Percentiles rank a stretch among this genome's conserved stretches.
These are phyloP conservation scores for Paralichthys olivaceus DNA, from an alignment of 2,113 vertebrate species.

Conservation along the genomic window DNA sequence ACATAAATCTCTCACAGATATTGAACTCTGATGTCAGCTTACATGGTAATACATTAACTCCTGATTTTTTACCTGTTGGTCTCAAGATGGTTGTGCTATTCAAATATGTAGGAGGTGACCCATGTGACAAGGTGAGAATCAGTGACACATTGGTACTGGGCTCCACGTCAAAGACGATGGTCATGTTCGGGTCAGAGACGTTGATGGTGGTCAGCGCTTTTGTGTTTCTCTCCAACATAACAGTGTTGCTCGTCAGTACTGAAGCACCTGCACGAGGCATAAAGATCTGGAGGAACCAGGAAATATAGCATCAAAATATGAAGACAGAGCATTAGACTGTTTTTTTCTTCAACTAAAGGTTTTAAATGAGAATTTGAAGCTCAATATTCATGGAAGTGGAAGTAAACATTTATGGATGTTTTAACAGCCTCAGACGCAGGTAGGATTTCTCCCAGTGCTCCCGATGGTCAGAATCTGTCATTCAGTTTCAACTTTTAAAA, in stretches of 20 bases:
- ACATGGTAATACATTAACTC: neutral
- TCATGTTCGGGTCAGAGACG: constrained; percentile 63
- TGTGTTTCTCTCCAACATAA: constrained; percentile 44
- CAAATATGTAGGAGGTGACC: constrained; percentile 20
- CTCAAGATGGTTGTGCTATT: constrained; percentile 46
- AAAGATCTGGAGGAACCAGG: constrained; percentile 71
- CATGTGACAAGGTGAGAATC: constrained; percentile 46
- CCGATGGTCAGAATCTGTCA: too few relatives aligned
- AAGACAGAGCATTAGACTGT: neutral
- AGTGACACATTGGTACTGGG: constrained; percentile 68
- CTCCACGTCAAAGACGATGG: constrained; percentile 64
- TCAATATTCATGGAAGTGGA: neutral
- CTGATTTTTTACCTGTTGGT: constrained; percentile 57
- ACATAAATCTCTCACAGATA: too few relatives aligned
- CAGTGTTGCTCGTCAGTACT: neutral
- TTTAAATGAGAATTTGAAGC: neutral
- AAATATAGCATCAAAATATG: neutral
- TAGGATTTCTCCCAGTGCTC: too few relatives aligned
- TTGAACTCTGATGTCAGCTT: neutral
- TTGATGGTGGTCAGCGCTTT: constrained; percentile 62
- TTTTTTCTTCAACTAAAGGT: neutral
- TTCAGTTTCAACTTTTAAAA: too few relatives aligned
- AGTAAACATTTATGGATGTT: too few relatives aligned
- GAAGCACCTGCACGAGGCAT: constrained; percentile 51
- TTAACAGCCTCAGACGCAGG: too few relatives aligned